Evolutionary conservation across 2,113 vertebrate genomes (phyloP), one percentile per base, ranked within the genome.

Genomic region (Peromyscus maniculatus): DNA sequence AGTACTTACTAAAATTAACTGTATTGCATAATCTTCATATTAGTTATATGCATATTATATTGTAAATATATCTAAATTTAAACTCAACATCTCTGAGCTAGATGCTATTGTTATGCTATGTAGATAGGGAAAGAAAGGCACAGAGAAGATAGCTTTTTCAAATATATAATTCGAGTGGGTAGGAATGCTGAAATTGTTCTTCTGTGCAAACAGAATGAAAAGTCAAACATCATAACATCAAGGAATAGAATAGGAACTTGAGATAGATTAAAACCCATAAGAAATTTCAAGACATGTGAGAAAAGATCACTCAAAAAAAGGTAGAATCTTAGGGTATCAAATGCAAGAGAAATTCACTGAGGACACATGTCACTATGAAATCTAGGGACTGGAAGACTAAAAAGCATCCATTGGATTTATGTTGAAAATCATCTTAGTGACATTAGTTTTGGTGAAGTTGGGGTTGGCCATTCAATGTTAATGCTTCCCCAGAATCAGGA

Each of bases 1-100:
- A 91, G 28, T 91, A 89, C 33, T 96, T 97, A 67, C 19, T 89
- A 92, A 90, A 86, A 62, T 69, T 55, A 94, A 77, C 7, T 57
- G 3, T 87, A 69, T 52, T 91, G n/a, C 26, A 6, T 69, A 67
- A 62, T 79, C 5, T 46, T 91, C 57, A 67, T 77, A 78, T 43
- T 83, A 91, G 67, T 4, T 62, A 49, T 87, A 64, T 77, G 83
- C 31, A 62, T 84, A 74, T 72, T 55, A 17, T 71, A 72, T 26
- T 26, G 36, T 78, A 78, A 33, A 0, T 43, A 57, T 8, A 39
- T 87, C 57, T 67, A 39, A 75, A 31, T 91, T 39, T 83, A 26
- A 93, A 28, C 28, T 89, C 83, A 64, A 79, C 9, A 88, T 17
- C 3, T 28, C 49, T 62, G 55, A 79, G 2, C 9, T 46, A 74